phyloP scores from a whole-genome alignment of 2,888 invertebrate genomes.

The Agrypnus murinus region DNA sequence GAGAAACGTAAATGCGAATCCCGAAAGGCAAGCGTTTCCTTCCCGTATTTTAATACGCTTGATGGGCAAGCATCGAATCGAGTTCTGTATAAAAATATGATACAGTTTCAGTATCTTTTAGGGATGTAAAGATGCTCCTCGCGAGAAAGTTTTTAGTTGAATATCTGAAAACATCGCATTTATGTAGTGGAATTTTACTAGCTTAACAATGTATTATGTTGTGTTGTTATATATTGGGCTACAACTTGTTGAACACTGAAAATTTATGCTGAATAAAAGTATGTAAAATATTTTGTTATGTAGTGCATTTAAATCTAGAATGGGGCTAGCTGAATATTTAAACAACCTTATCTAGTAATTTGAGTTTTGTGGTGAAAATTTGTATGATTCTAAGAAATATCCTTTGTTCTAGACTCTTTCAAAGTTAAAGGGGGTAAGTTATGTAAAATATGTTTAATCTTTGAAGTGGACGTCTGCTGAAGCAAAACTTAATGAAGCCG shows the following conservation, averaged over 20 bases:
- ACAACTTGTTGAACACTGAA: slow-evolving; percentile 13
- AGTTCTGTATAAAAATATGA: slow-evolving; percentile 11
- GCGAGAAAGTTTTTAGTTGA: not conserved
- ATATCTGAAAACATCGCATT: not conserved
- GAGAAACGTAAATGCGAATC: slow-evolving; percentile 2
- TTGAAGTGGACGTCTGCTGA: slow-evolving; percentile 33
- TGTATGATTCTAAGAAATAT: too few species aligned
- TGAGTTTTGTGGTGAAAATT: too few species aligned
- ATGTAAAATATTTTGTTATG: too few species aligned
- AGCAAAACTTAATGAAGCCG: slow-evolving; percentile 27
- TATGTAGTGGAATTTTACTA: slow-evolving; percentile 1
- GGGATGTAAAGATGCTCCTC: not conserved
- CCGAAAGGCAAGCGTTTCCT: slow-evolving; percentile 12
- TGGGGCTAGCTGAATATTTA: too few species aligned
- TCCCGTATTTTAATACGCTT: slow-evolving; percentile 13
- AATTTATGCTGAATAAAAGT: too few species aligned
- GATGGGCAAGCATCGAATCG: slow-evolving; percentile 17
- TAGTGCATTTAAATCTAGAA: too few species aligned
- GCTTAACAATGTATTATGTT: not conserved
- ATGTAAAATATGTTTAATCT: slow-evolving; percentile 7
- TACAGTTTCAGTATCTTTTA: slow-evolving; percentile 3
- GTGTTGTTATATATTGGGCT: not conserved
- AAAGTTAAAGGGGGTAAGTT: too few species aligned
- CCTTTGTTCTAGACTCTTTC: too few species aligned
- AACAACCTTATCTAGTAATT: too few species aligned